Conservation (phyloP, 2,888 invertebrate species). For the Formica aserva region DNA sequence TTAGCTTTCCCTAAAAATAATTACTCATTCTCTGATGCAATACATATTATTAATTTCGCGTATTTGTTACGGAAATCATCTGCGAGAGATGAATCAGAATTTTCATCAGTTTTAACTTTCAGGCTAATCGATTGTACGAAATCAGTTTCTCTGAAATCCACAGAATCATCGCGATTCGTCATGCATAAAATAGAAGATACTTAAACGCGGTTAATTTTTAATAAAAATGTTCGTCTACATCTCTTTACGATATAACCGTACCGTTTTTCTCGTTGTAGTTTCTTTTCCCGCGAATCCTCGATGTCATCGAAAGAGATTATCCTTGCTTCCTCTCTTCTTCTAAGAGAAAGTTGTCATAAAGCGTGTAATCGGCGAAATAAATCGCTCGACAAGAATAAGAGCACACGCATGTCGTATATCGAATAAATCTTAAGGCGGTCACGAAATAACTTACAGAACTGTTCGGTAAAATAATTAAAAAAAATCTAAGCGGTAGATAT, state of each 20-base stretch:
- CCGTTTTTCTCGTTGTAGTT: conserved; percentile 25
- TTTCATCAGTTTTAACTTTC: conserved; percentile 23
- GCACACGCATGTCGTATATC: conserved; percentile 1
- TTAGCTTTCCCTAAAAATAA: not conserved
- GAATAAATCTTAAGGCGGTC: conserved; percentile 1
- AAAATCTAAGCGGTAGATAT: conserved; percentile 1
- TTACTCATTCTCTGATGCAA: not conserved
- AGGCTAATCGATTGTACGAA: conserved; percentile 35
- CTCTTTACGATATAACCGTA: not conserved
- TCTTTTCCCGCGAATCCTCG: conserved; percentile 51
- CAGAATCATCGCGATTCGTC: conserved; percentile 17
- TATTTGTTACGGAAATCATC: not conserved
- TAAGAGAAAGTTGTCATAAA: conserved; percentile 60
- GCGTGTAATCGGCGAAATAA: conserved; percentile 50
- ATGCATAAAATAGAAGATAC: conserved; percentile 16
- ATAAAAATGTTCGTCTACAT: conserved; percentile 13
- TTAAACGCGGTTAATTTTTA: conserved; percentile 8
- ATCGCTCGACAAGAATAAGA: conserved; percentile 29
- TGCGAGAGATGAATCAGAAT: conserved; percentile 35
- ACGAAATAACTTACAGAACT: conserved; percentile 17
- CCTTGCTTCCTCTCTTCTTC: conserved; percentile 45
- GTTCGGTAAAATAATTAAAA: conserved; percentile 15
- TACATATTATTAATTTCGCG: not conserved
- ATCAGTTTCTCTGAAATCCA: conserved; percentile 37
- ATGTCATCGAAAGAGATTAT: conserved; percentile 30